Percentiles rank a stretch among this genome's conserved stretches.
These are phyloP conservation scores for Autographa gamma DNA, from an alignment of 2,888 invertebrate species.

Conservation along the genomic window DNA sequence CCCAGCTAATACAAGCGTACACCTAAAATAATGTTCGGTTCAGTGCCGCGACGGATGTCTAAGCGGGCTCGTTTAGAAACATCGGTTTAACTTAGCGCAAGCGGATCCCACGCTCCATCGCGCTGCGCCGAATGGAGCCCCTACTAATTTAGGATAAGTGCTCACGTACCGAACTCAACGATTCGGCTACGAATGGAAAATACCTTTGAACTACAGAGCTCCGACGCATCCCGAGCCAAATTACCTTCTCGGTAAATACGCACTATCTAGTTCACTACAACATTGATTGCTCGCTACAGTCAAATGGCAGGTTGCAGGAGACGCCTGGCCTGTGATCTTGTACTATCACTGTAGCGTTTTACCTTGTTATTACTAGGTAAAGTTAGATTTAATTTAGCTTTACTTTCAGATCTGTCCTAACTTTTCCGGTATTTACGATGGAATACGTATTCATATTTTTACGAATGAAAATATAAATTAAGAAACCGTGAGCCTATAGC, in stretches of 20 bases:
- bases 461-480: neutral
- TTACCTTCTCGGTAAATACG: slow-evolving; percentile 64
- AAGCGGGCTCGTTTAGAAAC: slow-evolving; percentile 68
- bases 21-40: slow-evolving; percentile 50
- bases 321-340: slow-evolving; percentile 11
- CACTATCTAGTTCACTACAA: slow-evolving; percentile 58
- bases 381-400: neutral
- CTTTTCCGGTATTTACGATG: too few species aligned
- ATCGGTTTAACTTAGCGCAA: slow-evolving; percentile 73
- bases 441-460: neutral
- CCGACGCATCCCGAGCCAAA: slow-evolving; percentile 69
- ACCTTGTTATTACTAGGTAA: neutral
- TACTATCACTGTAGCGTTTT: neutral
- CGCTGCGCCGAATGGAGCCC: slow-evolving; percentile 67
- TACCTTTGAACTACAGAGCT: slow-evolving; percentile 71
- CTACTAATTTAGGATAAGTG: slow-evolving; percentile 84
- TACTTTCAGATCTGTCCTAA: neutral
- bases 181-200: slow-evolving; percentile 70
- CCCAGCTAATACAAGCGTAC: slow-evolving; percentile 32
- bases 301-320: slow-evolving; percentile 16
- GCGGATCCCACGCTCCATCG: slow-evolving; percentile 77
- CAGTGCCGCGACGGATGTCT: slow-evolving; percentile 59
- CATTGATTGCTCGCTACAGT: slow-evolving; percentile 32
- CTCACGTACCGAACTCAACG: slow-evolving; percentile 77
- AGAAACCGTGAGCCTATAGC: neutral